Conservation (phyloP, 2,113 vertebrate species). For the Caretta caretta region DNA sequence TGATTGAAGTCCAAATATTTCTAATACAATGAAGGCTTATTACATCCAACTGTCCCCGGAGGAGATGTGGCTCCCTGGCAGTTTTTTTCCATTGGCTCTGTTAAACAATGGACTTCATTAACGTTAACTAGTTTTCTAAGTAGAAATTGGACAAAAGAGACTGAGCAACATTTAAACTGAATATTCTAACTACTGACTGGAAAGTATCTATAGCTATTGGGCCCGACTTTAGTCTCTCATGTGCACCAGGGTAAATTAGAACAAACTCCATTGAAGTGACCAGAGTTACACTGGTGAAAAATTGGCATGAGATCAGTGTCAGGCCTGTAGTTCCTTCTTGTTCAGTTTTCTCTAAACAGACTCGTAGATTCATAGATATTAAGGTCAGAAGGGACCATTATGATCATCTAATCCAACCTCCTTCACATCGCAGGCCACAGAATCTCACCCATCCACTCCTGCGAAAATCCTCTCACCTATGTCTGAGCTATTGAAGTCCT, state of each 20-base stretch:
- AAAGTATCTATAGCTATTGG: not conserved
- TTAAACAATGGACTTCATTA: not conserved
- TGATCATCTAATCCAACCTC: no score
- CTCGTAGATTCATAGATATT: no score
- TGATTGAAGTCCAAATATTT: slow-evolving; percentile 29
- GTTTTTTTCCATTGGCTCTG: not conserved
- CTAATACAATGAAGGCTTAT: not conserved
- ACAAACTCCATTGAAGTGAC: not conserved
- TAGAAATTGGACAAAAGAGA: not conserved
- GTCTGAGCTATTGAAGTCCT: no score
- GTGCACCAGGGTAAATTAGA: not conserved
- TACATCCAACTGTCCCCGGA: not conserved
- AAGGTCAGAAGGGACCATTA: no score
- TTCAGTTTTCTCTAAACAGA: not conserved
- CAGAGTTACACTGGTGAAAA: not conserved
- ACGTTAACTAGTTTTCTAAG: not conserved
- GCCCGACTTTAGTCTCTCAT: not conserved
- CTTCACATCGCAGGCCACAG: no score
- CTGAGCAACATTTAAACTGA: not conserved
- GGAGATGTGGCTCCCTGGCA: not conserved
- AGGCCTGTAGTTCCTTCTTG: not conserved
- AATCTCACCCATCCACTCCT: no score
- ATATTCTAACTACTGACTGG: not conserved
- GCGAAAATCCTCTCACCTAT: no score
- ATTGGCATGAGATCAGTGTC: not conserved